Percentiles rank a stretch among this genome's conserved stretches.
These are phyloP conservation scores for Graphium colonna DNA, from an alignment of 2,888 invertebrate genomes.

Conservation along the genomic window DNA sequence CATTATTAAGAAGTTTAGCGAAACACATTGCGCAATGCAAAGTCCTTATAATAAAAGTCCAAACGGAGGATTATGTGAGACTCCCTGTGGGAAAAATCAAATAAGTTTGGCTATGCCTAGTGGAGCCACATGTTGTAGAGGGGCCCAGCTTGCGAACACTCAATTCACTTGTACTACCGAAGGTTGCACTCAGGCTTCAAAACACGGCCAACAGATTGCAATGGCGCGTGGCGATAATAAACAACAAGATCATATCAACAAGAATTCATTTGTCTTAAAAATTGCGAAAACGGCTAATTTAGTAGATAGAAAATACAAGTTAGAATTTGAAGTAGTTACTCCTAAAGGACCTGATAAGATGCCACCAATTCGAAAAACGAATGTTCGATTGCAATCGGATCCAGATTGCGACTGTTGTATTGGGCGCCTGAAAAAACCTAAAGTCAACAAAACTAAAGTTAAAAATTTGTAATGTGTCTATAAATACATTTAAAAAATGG, in stretches of 20 bases:
- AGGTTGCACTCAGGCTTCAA: constrained; percentile 56
- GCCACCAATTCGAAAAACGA: constrained; percentile 64
- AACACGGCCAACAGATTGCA: constrained; percentile 53
- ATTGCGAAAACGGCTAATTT: constrained; percentile 84
- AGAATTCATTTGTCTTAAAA: constrained; percentile 81
- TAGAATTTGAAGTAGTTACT: constrained; percentile 83
- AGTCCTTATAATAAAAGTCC: constrained; percentile 50
- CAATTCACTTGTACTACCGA: constrained; percentile 71
- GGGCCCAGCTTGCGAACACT: constrained; percentile 53
- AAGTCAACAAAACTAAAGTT: constrained; percentile 36
- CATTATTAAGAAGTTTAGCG: constrained; percentile 70
- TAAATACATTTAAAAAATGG: background rate
- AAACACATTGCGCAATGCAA: constrained; percentile 66
- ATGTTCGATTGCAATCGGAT: constrained; percentile 57
- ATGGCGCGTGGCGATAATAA: constrained; percentile 54
- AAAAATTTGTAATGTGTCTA: too few relatives aligned
- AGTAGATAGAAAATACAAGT: constrained; percentile 81
- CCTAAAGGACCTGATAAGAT: constrained; percentile 81
- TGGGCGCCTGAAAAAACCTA: constrained; percentile 42
- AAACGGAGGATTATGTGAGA: constrained; percentile 47
- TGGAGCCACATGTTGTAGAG: constrained; percentile 57
- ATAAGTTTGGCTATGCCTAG: constrained; percentile 60
- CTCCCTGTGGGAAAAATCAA: constrained; percentile 70
- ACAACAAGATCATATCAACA: constrained; percentile 66
- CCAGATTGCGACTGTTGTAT: constrained; percentile 58